These are phyloP conservation scores for Pseudanteris insignis DNA, from an alignment of 2,888 invertebrate species.

Conservation along the genomic window DNA sequence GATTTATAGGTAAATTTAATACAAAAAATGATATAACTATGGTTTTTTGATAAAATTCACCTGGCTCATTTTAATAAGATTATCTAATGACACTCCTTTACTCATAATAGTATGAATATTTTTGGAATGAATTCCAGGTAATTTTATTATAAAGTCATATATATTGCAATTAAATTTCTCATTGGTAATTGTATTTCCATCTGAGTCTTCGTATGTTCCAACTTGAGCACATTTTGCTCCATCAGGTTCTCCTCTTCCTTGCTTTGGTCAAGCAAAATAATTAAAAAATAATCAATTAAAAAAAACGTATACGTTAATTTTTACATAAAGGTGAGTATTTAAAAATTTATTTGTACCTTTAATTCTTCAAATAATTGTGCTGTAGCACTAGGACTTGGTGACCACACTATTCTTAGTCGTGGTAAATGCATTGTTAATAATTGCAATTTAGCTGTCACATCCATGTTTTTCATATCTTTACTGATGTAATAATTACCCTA, in stretches of 20 bases:
- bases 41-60: too few species aligned
- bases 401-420: slow-evolving; percentile 92
- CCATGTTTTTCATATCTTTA: slow-evolving; percentile 78
- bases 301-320: background rate
- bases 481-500: slow-evolving; percentile 85
- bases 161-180: slow-evolving; percentile 78
- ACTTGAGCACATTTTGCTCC: slow-evolving; percentile 76
- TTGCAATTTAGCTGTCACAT: slow-evolving; percentile 87
- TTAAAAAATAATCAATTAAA: background rate
- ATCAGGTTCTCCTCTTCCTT: slow-evolving; percentile 84
- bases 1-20: too few species aligned
- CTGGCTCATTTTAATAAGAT: slow-evolving; percentile 71
- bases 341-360: slow-evolving; percentile 79
- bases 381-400: slow-evolving; percentile 94
- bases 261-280: too few species aligned
- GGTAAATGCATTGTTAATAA: slow-evolving; percentile 96
- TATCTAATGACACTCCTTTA: slow-evolving; percentile 75
- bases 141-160: slow-evolving; percentile 83
- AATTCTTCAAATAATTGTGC: slow-evolving; percentile 95
- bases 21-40: too few species aligned
- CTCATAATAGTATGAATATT: slow-evolving; percentile 83
- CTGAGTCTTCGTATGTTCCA: slow-evolving; percentile 73
- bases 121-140: slow-evolving; percentile 89
- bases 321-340: background rate
- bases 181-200: slow-evolving; percentile 64